Percentiles rank a stretch among this genome's conserved stretches.
Conservation (phyloP, 2,888 invertebrate species). For the Phymatocera aterrima region DNA sequence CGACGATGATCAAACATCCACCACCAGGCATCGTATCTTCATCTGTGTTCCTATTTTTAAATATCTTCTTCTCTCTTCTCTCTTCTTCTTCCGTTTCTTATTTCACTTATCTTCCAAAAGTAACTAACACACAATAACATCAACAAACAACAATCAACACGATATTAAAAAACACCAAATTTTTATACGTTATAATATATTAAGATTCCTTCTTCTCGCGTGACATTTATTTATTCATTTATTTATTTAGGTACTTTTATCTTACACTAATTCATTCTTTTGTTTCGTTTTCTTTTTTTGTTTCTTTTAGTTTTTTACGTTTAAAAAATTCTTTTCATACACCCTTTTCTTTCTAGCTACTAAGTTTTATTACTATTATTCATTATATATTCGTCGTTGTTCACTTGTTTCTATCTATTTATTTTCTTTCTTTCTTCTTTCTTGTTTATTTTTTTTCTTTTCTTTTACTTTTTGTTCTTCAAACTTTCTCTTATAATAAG, state of each 20-base stretch:
- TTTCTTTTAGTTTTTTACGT: not conserved
- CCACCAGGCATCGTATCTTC: not conserved
- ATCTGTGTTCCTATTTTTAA: not conserved
- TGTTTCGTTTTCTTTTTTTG: not conserved
- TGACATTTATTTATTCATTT: not conserved
- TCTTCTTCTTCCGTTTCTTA: not conserved
- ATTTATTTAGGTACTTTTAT: too few species aligned
- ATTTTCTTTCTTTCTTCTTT: not conserved
- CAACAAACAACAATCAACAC: not conserved
- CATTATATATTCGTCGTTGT: slow-evolving; percentile 6
- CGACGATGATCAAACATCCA: slow-evolving; percentile 1
- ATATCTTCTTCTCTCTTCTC: not conserved
- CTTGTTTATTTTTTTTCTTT: too few species aligned
- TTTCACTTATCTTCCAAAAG: not conserved
- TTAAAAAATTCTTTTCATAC: not conserved
- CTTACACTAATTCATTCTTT: too few species aligned
- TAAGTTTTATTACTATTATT: slow-evolving; percentile 17
- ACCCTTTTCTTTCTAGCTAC: not conserved
- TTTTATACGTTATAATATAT: not conserved
- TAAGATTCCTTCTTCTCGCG: too few species aligned
- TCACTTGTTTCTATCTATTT: slow-evolving; percentile 25
- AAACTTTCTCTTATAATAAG: too few species aligned
- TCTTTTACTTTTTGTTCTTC: too few species aligned
- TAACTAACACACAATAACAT: slow-evolving; percentile 14
- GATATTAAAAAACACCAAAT: slow-evolving; percentile 12